Conservation (phyloP, 1,140 invertebrate species). For the Ips nitidus region DNA sequence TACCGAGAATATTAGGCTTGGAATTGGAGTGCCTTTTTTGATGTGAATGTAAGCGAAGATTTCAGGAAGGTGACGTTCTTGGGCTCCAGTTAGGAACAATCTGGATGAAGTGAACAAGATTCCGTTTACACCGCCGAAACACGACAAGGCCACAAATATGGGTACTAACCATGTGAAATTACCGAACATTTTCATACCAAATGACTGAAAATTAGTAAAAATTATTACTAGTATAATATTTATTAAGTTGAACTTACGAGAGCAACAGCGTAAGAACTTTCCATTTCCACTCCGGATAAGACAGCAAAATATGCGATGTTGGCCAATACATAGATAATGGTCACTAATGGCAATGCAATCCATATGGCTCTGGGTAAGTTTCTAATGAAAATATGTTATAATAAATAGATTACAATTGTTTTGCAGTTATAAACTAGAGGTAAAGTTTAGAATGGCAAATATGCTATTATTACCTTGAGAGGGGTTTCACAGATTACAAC, state of each 20-base stretch:
- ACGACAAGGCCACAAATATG: conserved; percentile 83
- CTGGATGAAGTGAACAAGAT: conserved; percentile 87
- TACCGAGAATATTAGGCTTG: conserved; percentile 77
- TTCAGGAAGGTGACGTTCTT: conserved; percentile 80
- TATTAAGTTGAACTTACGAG: conserved; percentile 60
- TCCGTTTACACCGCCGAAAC: conserved; percentile 87
- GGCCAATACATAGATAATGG: conserved; percentile 81
- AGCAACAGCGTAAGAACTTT: conserved; percentile 78
- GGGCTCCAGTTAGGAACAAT: conserved; percentile 74
- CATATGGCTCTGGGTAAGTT: conserved; percentile 85
- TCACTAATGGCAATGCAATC: conserved; percentile 85
- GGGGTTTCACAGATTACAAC: too few relatives aligned
- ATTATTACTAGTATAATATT: not conserved
- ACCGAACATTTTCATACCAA: conserved; percentile 78
- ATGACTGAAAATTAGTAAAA: conserved; percentile 58
- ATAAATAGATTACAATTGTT: too few relatives aligned
- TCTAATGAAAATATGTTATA: conserved; percentile 56
- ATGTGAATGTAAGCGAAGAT: conserved; percentile 78
- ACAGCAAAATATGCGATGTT: conserved; percentile 91
- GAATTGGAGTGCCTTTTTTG: conserved; percentile 75
- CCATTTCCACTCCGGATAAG: conserved; percentile 75
- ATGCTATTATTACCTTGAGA: too few relatives aligned
- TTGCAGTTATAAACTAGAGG: too few relatives aligned
- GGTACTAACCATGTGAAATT: conserved; percentile 79
- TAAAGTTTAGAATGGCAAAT: too few relatives aligned